A percentile compares a stretch with the other conserved stretches of the same genome.
phyloP scores from a whole-genome alignment of 1,140 invertebrate genomes.

The Drosophila hydei region DNA sequence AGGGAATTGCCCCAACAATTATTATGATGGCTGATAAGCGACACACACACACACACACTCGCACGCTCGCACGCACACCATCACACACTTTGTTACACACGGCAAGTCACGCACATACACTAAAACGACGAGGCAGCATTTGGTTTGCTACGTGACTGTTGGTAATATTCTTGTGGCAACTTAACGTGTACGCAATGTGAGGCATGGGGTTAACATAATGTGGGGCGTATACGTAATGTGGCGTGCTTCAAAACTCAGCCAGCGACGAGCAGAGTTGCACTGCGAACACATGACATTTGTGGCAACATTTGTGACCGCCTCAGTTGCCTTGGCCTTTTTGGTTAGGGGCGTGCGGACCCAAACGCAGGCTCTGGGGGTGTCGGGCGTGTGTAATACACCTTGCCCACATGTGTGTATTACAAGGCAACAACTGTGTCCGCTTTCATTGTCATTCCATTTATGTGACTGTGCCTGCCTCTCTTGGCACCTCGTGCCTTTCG shows the following conservation, averaged over 20 bases:
- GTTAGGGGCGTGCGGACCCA: neutral
- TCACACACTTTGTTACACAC: slow-evolving; percentile 8
- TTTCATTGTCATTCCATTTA: slow-evolving; percentile 48
- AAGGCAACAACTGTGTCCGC: slow-evolving; percentile 27
- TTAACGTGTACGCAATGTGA: slow-evolving; percentile 51
- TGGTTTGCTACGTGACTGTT: slow-evolving; percentile 70
- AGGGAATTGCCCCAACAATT: slow-evolving; percentile 71
- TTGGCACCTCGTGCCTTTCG: slow-evolving; percentile 42
- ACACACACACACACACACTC: slow-evolving; percentile 23
- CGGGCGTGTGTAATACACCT: slow-evolving; percentile 21
- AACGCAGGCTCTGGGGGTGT: too few relatives aligned
- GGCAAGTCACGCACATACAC: slow-evolving; percentile 47
- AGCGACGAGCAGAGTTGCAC: slow-evolving; percentile 38
- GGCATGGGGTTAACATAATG: slow-evolving; percentile 30
- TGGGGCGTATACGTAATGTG: slow-evolving; percentile 43
- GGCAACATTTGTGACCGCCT: slow-evolving; percentile 39
- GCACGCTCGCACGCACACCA: neutral
- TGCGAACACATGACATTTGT: slow-evolving; percentile 47
- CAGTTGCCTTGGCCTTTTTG: slow-evolving; percentile 43
- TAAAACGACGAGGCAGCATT: slow-evolving; percentile 52
- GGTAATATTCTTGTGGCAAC: slow-evolving; percentile 62
- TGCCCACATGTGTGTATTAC: slow-evolving; percentile 18
- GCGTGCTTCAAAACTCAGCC: slow-evolving; percentile 39
- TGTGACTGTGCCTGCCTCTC: slow-evolving; percentile 31
- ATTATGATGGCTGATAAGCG: slow-evolving; percentile 72